phyloP scores from a whole-genome alignment of 2,797 vertebrate genomes.

The Peromyscus nudipes region DNA sequence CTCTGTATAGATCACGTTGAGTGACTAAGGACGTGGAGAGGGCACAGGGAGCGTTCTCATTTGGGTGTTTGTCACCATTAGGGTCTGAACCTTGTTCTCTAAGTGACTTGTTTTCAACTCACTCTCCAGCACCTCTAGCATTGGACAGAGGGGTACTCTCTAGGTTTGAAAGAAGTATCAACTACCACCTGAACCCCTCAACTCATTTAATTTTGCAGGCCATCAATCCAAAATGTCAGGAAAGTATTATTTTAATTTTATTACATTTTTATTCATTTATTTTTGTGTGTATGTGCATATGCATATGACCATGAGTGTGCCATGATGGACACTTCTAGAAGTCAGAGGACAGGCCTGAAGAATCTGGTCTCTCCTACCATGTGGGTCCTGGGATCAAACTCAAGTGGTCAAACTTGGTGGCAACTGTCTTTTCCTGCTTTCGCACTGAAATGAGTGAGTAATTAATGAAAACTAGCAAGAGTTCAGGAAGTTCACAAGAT shows the following conservation, averaged over 20 bases:
- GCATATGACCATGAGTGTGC: not conserved
- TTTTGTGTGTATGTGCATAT: not conserved
- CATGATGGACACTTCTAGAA: not conserved
- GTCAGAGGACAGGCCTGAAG: not conserved
- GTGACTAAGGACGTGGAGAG: not conserved
- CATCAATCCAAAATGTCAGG: constrained; percentile 68
- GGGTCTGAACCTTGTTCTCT: not conserved
- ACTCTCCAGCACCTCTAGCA: not conserved
- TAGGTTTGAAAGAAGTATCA: constrained; percentile 43
- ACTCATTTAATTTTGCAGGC: constrained; percentile 51
- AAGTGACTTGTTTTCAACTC: constrained; percentile 4
- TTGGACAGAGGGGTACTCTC: not conserved
- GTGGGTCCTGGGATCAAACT: not conserved
- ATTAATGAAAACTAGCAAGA: constrained; percentile 73
- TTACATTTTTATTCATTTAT: not conserved
- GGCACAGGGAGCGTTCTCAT: not conserved
- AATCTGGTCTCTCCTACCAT: not conserved
- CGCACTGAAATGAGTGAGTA: constrained; percentile 70
- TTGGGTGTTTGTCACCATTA: not conserved
- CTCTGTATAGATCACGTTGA: not conserved
- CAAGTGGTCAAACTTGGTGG: not conserved
- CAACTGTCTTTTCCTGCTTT: constrained; percentile 47
- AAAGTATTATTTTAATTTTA: not conserved
- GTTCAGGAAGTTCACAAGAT: not conserved
- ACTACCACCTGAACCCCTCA: not conserved